These are phyloP conservation scores for Narcine bancroftii DNA, from an alignment of 2,113 vertebrate species.

Conservation along the genomic window DNA sequence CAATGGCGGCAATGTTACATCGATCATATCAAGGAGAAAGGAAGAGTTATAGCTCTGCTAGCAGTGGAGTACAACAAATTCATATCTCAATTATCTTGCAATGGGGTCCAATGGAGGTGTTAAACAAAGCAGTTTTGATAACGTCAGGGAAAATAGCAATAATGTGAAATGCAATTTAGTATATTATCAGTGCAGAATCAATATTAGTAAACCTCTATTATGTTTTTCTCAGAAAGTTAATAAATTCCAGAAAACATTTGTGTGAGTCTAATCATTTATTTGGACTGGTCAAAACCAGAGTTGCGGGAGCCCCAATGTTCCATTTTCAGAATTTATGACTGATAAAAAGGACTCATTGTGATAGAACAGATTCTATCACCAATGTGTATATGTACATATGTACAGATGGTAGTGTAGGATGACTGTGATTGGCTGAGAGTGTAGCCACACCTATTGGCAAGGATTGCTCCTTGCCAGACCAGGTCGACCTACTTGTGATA, in stretches of 20 bases:
- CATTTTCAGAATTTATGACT: slow-evolving; percentile 28
- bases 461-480: no score
- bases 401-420: no score
- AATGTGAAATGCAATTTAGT: background rate
- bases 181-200: background rate
- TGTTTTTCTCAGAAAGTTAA: background rate
- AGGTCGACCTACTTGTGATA: no score
- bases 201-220: background rate
- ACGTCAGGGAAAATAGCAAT: background rate
- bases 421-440: no score
- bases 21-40: slow-evolving; percentile 21
- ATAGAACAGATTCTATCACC: no score
- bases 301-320: slow-evolving; percentile 17
- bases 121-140: background rate
- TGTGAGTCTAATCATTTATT: background rate
- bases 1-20: slow-evolving; percentile 8
- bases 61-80: background rate
- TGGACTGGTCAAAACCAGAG: background rate
- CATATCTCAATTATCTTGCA: background rate
- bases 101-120: background rate
- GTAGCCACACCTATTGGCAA: no score
- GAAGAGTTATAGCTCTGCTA: background rate
- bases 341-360: slow-evolving; percentile 12
- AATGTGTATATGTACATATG: no score
- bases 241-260: background rate